Percentiles rank a stretch among this genome's conserved stretches.
phyloP scores from a whole-genome alignment of 2,113 vertebrate species.

The Ariopsis seemanni region DNA sequence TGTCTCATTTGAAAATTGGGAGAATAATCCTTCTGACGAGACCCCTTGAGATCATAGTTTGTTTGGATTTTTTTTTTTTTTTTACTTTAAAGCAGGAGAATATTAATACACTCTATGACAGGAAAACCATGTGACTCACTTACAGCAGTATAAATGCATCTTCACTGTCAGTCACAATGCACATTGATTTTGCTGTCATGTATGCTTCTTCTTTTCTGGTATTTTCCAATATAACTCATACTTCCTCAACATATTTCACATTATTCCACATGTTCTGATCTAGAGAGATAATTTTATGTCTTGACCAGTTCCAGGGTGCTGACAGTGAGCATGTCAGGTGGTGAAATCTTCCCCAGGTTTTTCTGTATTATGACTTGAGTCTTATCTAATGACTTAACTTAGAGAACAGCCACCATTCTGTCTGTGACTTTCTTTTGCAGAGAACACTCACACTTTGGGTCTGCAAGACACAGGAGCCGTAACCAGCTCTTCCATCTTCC shows the following conservation, averaged over 20 bases:
- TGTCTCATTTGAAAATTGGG: slow-evolving; percentile 64
- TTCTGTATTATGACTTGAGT: not conserved
- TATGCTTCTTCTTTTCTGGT: not conserved
- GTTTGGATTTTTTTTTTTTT: slow-evolving; percentile 57
- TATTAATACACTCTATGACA: slow-evolving; percentile 56
- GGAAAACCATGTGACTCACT: not conserved
- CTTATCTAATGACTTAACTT: slow-evolving; percentile 28
- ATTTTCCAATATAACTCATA: not conserved
- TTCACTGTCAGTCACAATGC: not conserved
- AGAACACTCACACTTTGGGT: slow-evolving; percentile 31
- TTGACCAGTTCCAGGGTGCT: not conserved
- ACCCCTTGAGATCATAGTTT: slow-evolving; percentile 63
- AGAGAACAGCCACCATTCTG: slow-evolving; percentile 14
- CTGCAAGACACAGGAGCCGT: slow-evolving; percentile 32
- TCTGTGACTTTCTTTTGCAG: slow-evolving; percentile 22
- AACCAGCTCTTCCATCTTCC: slow-evolving; percentile 46
- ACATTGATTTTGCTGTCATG: slow-evolving; percentile 19
- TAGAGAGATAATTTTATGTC: not conserved
- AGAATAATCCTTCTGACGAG: slow-evolving; percentile 67
- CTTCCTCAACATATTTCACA: not conserved
- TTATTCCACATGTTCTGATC: not conserved
- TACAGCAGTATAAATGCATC: not conserved
- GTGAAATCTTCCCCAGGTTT: not conserved
- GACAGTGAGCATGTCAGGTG: too few relatives aligned
- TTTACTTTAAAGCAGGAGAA: slow-evolving; percentile 56